These are phyloP conservation scores for Plectus sambesii DNA, from an alignment of 1,140 invertebrate genomes.

Conservation along the genomic window DNA sequence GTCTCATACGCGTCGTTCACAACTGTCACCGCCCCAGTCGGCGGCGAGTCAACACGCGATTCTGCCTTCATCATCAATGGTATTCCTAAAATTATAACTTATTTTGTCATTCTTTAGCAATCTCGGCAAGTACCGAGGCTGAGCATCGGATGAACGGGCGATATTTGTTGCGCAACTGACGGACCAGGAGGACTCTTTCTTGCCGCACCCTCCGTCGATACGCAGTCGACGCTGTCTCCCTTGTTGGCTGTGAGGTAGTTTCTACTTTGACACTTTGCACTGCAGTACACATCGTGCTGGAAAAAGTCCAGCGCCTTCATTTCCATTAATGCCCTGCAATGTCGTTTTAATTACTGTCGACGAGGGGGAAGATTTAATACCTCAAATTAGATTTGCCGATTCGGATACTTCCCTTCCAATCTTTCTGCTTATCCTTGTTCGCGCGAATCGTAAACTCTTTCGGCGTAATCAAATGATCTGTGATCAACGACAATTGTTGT, in stretches of 20 bases:
- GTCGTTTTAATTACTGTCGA: neutral
- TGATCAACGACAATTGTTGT: neutral
- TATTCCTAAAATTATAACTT: neutral
- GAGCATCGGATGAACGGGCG: no score
- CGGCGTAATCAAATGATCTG: slow-evolving; percentile 45
- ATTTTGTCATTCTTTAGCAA: neutral
- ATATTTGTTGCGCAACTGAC: slow-evolving; percentile 3
- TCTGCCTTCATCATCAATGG: slow-evolving; percentile 12
- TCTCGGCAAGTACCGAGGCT: no score
- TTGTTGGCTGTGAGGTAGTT: slow-evolving; percentile 24
- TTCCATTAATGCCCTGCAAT: slow-evolving; percentile 46
- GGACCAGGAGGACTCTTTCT: slow-evolving; percentile 3
- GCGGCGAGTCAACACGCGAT: slow-evolving; percentile 1
- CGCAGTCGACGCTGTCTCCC: slow-evolving; percentile 15
- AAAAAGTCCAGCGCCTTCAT: slow-evolving; percentile 46
- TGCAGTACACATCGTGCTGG: slow-evolving; percentile 44
- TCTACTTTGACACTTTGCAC: slow-evolving; percentile 38
- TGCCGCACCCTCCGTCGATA: slow-evolving; percentile 15
- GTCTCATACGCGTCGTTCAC: no score
- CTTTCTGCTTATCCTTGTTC: slow-evolving; percentile 49
- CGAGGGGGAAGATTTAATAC: slow-evolving; percentile 19
- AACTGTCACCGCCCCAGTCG: neutral
- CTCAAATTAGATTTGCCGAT: slow-evolving; percentile 46
- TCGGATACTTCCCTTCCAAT: slow-evolving; percentile 50
- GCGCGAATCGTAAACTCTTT: slow-evolving; percentile 47